Base-by-base conservation (phyloP, 2,888 invertebrate genomes). In the Hypsopygia costalis region DNA sequence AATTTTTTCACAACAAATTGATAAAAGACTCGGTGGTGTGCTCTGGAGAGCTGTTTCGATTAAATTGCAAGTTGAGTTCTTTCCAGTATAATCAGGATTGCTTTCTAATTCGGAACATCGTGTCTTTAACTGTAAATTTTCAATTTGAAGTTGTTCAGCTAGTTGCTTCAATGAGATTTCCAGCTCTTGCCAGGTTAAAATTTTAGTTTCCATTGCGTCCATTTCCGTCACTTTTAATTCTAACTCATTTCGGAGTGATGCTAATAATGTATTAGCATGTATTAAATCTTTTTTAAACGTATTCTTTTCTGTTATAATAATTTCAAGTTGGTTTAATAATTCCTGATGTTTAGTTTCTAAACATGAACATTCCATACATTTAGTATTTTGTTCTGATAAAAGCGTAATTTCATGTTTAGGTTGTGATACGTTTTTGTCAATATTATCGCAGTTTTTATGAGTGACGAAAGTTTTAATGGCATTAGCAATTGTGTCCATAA, bases 1-100 rank as follows among this genome's bases (percentile, higher is more conserved):
- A 36, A 85, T 69, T 62, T 50, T 80, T 42, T 76, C 70, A 46
- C 70, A 81, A 46, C 81, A 79, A 43, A 85, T 72, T 16, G 71
- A 80, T 22, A 74, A 44, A n/a, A 87, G 62, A 52, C 78, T 85
- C 28, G 65, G 72, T 8, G 82, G 81, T n/a, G 58, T 52, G 1
- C 48, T 45, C 42, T 63, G 6, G 1, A 2, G 61, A 12, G 29
- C 20, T 31, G 44, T 37, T 12, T 51, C 45, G 25, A 40, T 43
- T 21, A 43, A 20, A 28, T 49, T 50, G 16, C 36, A 34, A 20
- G 47, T 6, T 8, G 36, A 47, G 34, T 49, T 49, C 21, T 38
- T 38, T 42, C 34, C 36, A 29, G 6, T 34, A 16, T 29, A 16
- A 7, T 1, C 12, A n/a, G 22, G 22, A 27, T 22, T 32, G 21